Base-by-base conservation (phyloP, 2,888 invertebrate genomes). In the Melolontha melolontha region DNA sequence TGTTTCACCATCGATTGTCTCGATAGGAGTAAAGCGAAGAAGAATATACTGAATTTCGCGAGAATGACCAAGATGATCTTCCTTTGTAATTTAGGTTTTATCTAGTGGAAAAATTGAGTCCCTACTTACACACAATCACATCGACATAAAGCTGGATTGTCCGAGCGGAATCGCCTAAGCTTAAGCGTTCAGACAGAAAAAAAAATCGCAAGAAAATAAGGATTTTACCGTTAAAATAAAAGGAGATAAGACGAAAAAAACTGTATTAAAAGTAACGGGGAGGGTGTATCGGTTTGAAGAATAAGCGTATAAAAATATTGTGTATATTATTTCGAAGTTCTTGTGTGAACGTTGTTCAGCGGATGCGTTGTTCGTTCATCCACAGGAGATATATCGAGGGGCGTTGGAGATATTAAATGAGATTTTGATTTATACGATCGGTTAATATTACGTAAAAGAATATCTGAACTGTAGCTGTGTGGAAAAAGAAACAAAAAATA, bases 351-450 rank as follows among this genome's bases (percentile, higher is more conserved):
- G 11, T 22, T 22, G 50, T 22, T 50, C 17, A 22, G 50, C 50
- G 55, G 55, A 40, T 55, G 59, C 47, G 42, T 44, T 62, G 59
- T 17, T 16, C 59, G 52, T 27, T 51, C 51, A 41, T 54, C 68
- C 64, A 29, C 16, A 49, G 22, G 69, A 76, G 74, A 76, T 75
- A 75, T 73, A 76, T 76, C 71, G 76, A 72, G 75, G 75, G 76
- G 76, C 76, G 76, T 70, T 72, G 68, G 71, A 75, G 73, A 75
- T 75, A 74, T 74, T 71, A 74, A 75, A 75, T 76, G 75, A 74
- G 74, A 75, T 75, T 76, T 76, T 76, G 76, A 76, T 76, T 76
- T 76, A 76, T 75, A 70, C 65, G 72, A 70, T 71, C 72, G 71
- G 68, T 62, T 67, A 67, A 70, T 68, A 71, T 69, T 67, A 67